These are phyloP conservation scores for Semotilus atromaculatus DNA, from an alignment of 2,797 vertebrate genomes.

Conservation along the genomic window DNA sequence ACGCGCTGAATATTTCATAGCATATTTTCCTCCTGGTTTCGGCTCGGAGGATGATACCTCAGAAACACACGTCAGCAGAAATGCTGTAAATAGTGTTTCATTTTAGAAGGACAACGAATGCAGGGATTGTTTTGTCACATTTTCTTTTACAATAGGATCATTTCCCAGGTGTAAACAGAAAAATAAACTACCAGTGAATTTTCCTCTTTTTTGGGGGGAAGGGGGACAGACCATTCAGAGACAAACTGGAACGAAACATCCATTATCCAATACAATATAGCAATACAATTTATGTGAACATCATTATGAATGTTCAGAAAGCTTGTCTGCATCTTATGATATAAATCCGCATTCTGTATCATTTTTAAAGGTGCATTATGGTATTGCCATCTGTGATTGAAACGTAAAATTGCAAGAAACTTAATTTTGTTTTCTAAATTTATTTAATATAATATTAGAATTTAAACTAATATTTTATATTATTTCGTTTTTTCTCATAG, in stretches of 20 bases:
- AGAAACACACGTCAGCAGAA: neutral
- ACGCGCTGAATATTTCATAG: constrained; percentile 24
- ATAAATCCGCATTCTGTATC: neutral
- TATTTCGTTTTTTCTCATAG: too few species aligned
- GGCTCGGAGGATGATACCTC: neutral
- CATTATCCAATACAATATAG: neutral
- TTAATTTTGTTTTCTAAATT: too few species aligned
- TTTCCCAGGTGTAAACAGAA: neutral
- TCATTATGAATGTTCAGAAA: neutral
- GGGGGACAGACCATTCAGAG: neutral
- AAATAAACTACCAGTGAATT: neutral
- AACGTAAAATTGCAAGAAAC: too few species aligned
- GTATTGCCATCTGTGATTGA: neutral
- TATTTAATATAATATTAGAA: too few species aligned
- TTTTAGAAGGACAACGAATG: neutral
- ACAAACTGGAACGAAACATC: neutral
- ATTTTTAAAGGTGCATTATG: neutral
- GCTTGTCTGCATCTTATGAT: neutral
- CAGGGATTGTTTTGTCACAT: neutral
- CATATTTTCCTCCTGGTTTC: constrained; percentile 18
- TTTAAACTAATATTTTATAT: too few species aligned
- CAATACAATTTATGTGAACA: neutral
- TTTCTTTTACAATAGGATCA: neutral
- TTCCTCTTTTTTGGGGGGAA: too few species aligned
- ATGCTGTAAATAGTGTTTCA: constrained; percentile 18